Evolutionary conservation across 2,888 invertebrate species (phyloP).

Genomic region (Apamea anceps): DNA sequence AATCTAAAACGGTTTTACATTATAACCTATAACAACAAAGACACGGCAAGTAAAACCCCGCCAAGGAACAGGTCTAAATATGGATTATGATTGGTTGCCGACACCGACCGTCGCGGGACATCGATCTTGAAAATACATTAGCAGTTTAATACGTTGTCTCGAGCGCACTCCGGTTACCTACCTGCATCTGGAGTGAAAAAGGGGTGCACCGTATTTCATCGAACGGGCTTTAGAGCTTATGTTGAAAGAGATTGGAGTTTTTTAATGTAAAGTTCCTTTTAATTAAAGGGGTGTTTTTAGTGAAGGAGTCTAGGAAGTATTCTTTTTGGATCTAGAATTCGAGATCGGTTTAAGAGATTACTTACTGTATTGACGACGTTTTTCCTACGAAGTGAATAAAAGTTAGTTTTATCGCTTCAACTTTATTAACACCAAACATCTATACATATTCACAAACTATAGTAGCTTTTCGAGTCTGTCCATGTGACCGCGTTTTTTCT

Average conservation of each 20-base stretch:
- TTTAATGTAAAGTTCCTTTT: slow-evolving; percentile 8
- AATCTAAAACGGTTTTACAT: slow-evolving; percentile 5
- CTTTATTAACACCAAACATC: background rate
- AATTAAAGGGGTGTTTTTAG: slow-evolving; percentile 13
- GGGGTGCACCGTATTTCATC: slow-evolving; percentile 38
- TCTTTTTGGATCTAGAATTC: background rate
- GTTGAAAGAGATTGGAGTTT: slow-evolving; percentile 8
- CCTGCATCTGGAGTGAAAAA: slow-evolving; percentile 66
- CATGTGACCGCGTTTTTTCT: background rate
- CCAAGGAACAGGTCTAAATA: slow-evolving; percentile 55
- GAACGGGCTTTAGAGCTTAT: slow-evolving; percentile 19
- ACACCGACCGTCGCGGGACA: slow-evolving; percentile 54
- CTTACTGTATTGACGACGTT: background rate
- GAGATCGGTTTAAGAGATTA: background rate
- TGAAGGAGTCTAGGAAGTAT: background rate
- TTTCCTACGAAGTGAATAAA: background rate
- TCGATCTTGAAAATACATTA: slow-evolving; percentile 72
- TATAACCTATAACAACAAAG: slow-evolving; percentile 15
- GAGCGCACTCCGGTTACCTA: slow-evolving; percentile 65
- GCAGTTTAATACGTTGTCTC: slow-evolving; percentile 62
- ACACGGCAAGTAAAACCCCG: slow-evolving; percentile 27
- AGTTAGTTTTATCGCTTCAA: background rate
- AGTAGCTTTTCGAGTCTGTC: background rate
- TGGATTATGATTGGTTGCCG: slow-evolving; percentile 67
- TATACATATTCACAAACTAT: background rate